Conservation (phyloP, 2,888 invertebrate genomes). For the Chloroclystis v-ata region DNA sequence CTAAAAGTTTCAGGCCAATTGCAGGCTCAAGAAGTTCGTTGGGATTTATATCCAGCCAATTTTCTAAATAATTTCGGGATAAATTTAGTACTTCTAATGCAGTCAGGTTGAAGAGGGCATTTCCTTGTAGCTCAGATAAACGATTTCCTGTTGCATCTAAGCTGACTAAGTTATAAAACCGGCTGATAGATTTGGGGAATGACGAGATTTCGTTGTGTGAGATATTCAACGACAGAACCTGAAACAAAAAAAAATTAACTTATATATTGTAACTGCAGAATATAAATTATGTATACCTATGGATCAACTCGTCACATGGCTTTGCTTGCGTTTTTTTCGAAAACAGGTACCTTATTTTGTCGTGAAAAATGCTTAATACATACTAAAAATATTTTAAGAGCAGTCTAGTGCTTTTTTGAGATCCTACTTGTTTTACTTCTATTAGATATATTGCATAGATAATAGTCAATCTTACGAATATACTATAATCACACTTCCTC, state of each 20-base stretch:
- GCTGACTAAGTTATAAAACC: constrained; percentile 47
- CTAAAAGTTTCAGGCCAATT: constrained; percentile 75
- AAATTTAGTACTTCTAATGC: constrained; percentile 80
- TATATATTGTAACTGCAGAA: not conserved
- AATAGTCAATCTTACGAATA: no score
- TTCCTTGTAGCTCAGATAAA: constrained; percentile 65
- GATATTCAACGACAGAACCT: constrained; percentile 82
- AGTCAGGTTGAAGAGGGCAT: constrained; percentile 72
- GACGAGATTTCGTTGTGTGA: constrained; percentile 80
- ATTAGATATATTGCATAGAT: no score
- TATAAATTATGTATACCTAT: no score
- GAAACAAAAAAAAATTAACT: constrained; percentile 35
- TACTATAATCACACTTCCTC: no score
- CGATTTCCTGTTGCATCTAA: constrained; percentile 71
- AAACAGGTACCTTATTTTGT: no score
- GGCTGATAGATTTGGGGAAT: constrained; percentile 67
- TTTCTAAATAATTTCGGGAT: constrained; percentile 79
- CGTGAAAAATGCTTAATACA: no score
- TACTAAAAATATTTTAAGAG: no score
- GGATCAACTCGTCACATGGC: no score
- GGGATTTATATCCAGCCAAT: constrained; percentile 78
- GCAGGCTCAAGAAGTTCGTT: constrained; percentile 69
- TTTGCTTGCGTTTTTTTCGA: no score
- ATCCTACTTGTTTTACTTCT: no score
- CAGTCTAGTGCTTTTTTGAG: no score